A percentile compares a stretch with the other conserved stretches of the same genome.
These are phyloP conservation scores for Galagoides demidoff DNA, from an alignment of 2,797 vertebrate species.

Conservation along the genomic window DNA sequence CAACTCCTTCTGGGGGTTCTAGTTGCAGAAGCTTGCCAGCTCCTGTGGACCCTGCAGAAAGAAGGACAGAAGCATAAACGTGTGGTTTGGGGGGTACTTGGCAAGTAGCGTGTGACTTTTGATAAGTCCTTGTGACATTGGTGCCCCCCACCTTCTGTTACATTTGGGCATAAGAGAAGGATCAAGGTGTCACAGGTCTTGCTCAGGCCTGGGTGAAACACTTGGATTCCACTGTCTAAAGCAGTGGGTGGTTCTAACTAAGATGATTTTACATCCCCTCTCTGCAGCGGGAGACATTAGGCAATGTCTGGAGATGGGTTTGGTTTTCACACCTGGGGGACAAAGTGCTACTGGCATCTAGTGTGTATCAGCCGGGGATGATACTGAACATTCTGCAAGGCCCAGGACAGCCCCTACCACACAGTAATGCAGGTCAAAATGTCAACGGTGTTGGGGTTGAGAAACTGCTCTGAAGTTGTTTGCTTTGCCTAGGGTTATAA, in stretches of 20 bases:
- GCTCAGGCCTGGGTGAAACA: neutral
- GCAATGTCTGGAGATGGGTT: neutral
- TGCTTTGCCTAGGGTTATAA: neutral
- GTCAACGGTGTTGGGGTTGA: neutral
- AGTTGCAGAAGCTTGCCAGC: neutral
- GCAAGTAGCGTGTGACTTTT: neutral
- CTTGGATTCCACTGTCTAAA: fast-evolving
- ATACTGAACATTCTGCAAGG: fast-evolving
- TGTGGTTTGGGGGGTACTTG: neutral
- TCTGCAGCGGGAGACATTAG: neutral
- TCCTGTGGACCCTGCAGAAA: neutral
- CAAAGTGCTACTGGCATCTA: neutral
- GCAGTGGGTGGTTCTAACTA: neutral
- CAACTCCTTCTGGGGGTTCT: neutral
- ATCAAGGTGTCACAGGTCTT: neutral
- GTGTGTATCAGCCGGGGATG: too few relatives aligned
- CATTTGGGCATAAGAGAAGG: too few relatives aligned
- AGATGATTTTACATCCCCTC: fast-evolving
- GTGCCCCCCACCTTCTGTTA: too few relatives aligned
- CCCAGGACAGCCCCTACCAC: neutral
- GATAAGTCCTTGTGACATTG: too few relatives aligned
- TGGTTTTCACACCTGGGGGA: neutral
- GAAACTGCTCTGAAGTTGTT: neutral
- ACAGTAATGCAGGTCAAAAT: neutral
- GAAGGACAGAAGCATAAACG: fast-evolving